Conservation (phyloP, 2,888 invertebrate species). For the Hyles lineata region DNA sequence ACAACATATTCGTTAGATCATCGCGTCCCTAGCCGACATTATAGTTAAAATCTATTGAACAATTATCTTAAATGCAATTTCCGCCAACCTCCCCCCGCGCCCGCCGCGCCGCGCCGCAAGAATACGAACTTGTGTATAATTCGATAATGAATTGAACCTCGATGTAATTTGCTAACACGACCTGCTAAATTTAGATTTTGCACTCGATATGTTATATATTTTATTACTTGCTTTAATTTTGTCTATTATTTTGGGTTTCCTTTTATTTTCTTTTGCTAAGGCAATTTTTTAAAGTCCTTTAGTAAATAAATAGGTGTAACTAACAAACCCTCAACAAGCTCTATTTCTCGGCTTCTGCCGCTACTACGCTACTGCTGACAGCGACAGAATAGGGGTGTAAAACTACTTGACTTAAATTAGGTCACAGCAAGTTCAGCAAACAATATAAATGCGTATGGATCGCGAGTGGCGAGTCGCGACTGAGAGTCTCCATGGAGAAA, state of each 20-base stretch:
- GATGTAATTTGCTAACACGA: background rate
- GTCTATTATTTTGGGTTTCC: too few species aligned
- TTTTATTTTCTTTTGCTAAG: too few species aligned
- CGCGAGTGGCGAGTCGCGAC: background rate
- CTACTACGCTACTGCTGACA: too few species aligned
- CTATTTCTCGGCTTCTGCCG: too few species aligned
- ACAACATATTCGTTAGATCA: background rate
- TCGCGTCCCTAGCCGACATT: background rate
- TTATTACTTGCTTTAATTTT: too few species aligned
- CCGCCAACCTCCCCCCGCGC: background rate
- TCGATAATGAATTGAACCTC: constrained; percentile 16
- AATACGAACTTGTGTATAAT: background rate
- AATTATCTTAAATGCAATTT: constrained; percentile 8
- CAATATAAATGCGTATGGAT: background rate
- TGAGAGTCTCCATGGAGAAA: background rate
- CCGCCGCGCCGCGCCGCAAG: background rate
- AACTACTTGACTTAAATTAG: background rate
- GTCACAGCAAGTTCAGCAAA: background rate
- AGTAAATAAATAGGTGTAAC: too few species aligned
- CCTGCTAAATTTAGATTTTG: too few species aligned
- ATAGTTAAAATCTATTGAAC: background rate
- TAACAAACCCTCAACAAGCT: too few species aligned
- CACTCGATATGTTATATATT: too few species aligned
- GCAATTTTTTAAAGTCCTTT: too few species aligned
- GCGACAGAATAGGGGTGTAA: too few species aligned